Conservation (phyloP, 2,113 vertebrate species). For the Romanogobio albipinnatus region DNA sequence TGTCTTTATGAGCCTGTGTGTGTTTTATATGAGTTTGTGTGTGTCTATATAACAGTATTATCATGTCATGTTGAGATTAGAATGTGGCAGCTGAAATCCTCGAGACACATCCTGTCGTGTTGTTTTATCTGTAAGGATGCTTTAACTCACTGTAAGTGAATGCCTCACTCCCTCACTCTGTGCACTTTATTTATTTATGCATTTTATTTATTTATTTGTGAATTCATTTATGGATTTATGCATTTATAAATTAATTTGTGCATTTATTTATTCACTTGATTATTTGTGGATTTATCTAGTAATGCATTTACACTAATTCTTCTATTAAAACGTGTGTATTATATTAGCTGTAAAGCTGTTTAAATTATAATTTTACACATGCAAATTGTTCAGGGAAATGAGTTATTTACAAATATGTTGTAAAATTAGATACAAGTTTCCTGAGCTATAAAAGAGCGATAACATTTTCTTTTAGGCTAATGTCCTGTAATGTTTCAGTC, state of each 20-base stretch:
- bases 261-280: neutral
- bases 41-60: neutral
- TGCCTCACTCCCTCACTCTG: too few relatives aligned
- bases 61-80: neutral
- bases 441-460: neutral
- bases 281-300: neutral
- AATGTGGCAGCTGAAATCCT: neutral
- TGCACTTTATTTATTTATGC: neutral
- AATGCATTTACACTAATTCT: neutral
- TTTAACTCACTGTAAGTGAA: neutral
- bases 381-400: too few relatives aligned
- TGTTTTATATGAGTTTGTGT: neutral
- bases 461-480: neutral
- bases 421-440: neutral
- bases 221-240: neutral
- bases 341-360: neutral
- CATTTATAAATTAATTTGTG: neutral
- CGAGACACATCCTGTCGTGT: neutral
- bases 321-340: neutral
- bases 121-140: neutral
- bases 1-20: neutral
- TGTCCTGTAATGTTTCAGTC: neutral
- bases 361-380: neutral
- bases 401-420: neutral
- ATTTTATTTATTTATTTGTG: neutral